Base-by-base conservation (phyloP, 1,140 invertebrate species). In the Bactericera cockerelli region DNA sequence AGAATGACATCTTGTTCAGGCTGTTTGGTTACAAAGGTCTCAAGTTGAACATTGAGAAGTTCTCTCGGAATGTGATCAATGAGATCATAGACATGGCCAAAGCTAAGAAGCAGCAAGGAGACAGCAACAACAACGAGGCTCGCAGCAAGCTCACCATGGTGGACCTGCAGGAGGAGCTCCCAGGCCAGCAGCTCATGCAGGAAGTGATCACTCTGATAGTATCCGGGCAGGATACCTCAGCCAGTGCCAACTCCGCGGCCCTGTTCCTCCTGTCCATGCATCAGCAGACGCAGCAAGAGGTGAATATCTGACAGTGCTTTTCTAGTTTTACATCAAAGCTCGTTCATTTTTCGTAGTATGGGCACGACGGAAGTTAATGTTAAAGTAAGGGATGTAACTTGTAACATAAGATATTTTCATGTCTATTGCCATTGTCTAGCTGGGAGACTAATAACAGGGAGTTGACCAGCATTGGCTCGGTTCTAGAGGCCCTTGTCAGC, bases 161-260 rank as follows among this genome's bases (percentile, higher is more conserved):
- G 3, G 42, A 49, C 19, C 42, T 49, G 6, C 42, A 49, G n/a
- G 22, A 49, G n/a, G 42, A 49, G 22, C n/a, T n/a, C n/a, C n/a
- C n/a, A n/a, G n/a, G n/a, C n/a, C n/a, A n/a, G n/a, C 42, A 49
- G n/a, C 22, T 49, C 8, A 49, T 49, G 42, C 42, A 49, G 19
- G 42, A 49, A 49, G n/a, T 16, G 19, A 49, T 49, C 42, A 49
- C 42, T 16, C 42, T 49, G 42, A 49, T 49, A 49, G 42, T 49
- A 49, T 49, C 42, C 8, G 42, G 42, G 8, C 42, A 49, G 19
- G 42, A 49, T 49, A 49, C 42, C n/a, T 49, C 42, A 49, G 42
- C 42, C n/a, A 49, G 42, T 49, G 42, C 42, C n/a, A 49, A 49
- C 19, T 49, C 42, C 19, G 42, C 42, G 3, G 42, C 42, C n/a